These are phyloP conservation scores for Propsilocerus akamusi DNA, from an alignment of 1,140 invertebrate species.

Conservation along the genomic window DNA sequence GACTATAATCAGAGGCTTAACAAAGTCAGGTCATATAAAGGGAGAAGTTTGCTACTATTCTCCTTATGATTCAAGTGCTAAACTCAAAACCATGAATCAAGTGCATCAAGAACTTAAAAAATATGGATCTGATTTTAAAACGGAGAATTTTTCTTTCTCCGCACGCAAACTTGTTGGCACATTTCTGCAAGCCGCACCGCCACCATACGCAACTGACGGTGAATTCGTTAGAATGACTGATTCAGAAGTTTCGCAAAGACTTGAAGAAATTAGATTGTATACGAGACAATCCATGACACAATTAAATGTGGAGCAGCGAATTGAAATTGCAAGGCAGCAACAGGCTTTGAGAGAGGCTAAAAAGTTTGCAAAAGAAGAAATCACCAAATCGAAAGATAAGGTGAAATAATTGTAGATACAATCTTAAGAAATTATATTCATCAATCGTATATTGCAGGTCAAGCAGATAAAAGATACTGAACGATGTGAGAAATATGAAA, in stretches of 20 bases:
- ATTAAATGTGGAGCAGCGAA: conserved; percentile 42
- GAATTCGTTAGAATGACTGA: conserved; percentile 39
- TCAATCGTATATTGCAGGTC: conserved; percentile 8
- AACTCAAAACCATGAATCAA: conserved; percentile 29
- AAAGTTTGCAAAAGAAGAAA: conserved; percentile 31
- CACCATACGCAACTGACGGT: conserved; percentile 28
- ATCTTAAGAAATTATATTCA: background rate
- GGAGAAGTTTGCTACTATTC: conserved; percentile 80
- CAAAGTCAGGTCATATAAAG: conserved; percentile 57
- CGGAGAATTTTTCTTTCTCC: conserved; percentile 84
- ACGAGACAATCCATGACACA: conserved; percentile 26
- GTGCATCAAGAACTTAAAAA: conserved; percentile 54
- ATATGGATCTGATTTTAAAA: conserved; percentile 54
- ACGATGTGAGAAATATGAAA: conserved; percentile 56
- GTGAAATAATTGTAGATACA: conserved; percentile 9
- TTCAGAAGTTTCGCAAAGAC: conserved; percentile 35
- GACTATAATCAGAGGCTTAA: conserved; percentile 68
- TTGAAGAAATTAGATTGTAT: conserved; percentile 22
- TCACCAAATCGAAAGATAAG: conserved; percentile 27
- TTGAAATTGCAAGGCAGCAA: conserved; percentile 40
- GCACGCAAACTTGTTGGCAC: conserved; percentile 74
- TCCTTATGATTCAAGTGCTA: conserved; percentile 37
- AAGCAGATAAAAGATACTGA: conserved; percentile 47
- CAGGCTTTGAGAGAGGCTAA: conserved; percentile 39
- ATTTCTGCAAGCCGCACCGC: conserved; percentile 54